Conservation (phyloP, 92 coral and sea anemone species). For the Epizoanthus ramosus region DNA sequence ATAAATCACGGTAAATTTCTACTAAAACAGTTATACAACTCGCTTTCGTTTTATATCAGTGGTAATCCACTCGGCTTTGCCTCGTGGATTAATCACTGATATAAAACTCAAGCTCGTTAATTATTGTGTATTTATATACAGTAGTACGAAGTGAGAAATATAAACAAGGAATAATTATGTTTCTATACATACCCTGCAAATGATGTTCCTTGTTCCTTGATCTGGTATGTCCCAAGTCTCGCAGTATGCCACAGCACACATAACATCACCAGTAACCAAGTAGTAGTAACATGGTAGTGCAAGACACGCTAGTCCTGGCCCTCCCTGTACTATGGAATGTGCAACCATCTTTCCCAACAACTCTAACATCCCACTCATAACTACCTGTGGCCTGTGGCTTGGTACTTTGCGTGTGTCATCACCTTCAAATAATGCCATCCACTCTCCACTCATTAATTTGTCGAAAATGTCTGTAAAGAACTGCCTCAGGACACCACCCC, state of each 20-base stretch:
- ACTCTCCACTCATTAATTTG: slow-evolving; percentile 41
- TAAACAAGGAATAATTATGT: no score
- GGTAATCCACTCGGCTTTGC: no score
- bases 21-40: no score
- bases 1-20: no score
- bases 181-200: slow-evolving; percentile 39
- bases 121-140: no score
- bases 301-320: slow-evolving; percentile 64
- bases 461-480: slow-evolving; percentile 62
- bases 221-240: slow-evolving; percentile 66
- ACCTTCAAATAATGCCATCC: slow-evolving; percentile 52
- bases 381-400: slow-evolving; percentile 53
- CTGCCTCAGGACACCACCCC: slow-evolving; percentile 74
- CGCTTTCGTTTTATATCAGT: no score
- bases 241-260: slow-evolving; percentile 68
- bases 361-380: slow-evolving; percentile 59
- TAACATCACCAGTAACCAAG: slow-evolving; percentile 72
- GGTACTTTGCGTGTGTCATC: slow-evolving; percentile 47
- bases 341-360: slow-evolving; percentile 62
- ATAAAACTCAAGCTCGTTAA: no score
- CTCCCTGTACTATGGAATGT: slow-evolving; percentile 67
- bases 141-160: no score
- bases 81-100: no score
- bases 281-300: slow-evolving; percentile 60
- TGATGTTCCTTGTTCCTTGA: slow-evolving; percentile 49